These are phyloP conservation scores for Tenualosa thibaudeaui DNA, from an alignment of 2,797 vertebrate species.

Conservation along the genomic window DNA sequence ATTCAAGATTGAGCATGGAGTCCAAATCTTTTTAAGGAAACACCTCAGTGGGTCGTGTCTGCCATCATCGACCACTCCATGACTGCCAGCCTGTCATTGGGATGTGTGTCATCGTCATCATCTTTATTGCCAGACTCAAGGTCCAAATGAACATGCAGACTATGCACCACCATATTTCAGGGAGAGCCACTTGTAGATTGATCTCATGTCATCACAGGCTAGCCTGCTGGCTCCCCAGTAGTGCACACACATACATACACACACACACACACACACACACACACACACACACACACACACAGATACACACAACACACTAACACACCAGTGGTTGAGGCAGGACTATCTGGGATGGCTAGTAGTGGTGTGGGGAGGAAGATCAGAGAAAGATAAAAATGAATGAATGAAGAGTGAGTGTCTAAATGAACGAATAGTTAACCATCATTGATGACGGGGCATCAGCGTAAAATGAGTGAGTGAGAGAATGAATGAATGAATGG, in stretches of 20 bases:
- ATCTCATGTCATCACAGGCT: constrained; percentile 36
- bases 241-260: constrained; percentile 20
- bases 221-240: constrained; percentile 35
- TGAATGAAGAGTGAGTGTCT: constrained; percentile 63
- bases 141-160: too few species aligned
- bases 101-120: neutral
- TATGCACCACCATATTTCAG: constrained; percentile 36
- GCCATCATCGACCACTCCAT: neutral
- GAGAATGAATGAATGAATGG: neutral
- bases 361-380: neutral
- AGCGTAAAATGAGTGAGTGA: neutral
- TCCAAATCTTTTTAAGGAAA: neutral
- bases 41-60: neutral
- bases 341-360: too few species aligned
- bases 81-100: neutral
- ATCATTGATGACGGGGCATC: too few species aligned
- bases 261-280: constrained; percentile 22
- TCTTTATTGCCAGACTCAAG: too few species aligned
- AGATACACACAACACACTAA: constrained; percentile 27
- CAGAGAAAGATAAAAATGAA: neutral
- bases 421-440: constrained; percentile 41
- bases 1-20: neutral
- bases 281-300: constrained; percentile 1
- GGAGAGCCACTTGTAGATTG: neutral
- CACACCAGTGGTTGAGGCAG: neutral